Evolutionary conservation across 2,888 invertebrate genomes (phyloP).

Genomic region (Ormia ochracea): DNA sequence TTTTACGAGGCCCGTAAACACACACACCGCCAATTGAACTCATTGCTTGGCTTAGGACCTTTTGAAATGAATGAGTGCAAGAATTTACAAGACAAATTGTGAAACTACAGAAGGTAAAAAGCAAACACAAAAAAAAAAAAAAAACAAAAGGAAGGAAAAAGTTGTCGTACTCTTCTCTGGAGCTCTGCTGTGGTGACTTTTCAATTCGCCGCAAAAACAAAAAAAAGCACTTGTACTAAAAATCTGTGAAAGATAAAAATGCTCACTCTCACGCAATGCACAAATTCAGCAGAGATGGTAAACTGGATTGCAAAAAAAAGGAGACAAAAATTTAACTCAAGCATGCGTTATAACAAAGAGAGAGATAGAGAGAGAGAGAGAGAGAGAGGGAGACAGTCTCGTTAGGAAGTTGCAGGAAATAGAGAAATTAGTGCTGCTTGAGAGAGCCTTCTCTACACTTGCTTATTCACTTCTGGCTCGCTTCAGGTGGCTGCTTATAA

Average conservation of each 20-base stretch:
- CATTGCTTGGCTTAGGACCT: slow-evolving; percentile 52
- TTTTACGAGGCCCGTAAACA: background rate
- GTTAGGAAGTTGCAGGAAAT: background rate
- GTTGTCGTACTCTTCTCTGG: background rate
- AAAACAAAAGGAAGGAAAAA: too few species aligned
- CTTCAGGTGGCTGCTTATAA: background rate
- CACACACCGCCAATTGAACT: slow-evolving; percentile 29
- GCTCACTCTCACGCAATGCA: background rate
- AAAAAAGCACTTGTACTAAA: slow-evolving; percentile 50
- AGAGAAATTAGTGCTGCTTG: background rate
- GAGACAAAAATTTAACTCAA: background rate
- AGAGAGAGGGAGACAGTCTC: background rate
- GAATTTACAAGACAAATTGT: background rate
- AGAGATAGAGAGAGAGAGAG: background rate
- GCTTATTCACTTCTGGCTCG: background rate
- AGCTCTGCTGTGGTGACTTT: slow-evolving; percentile 24
- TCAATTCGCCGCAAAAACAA: slow-evolving; percentile 38
- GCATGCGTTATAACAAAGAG: background rate
- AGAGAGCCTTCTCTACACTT: background rate
- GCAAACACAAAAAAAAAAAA: background rate
- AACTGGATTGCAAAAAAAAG: background rate
- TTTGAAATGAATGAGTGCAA: slow-evolving; percentile 34
- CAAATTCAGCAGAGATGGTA: slow-evolving; percentile 29
- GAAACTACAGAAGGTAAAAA: background rate
- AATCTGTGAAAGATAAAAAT: slow-evolving; percentile 40